Percentiles rank a stretch among this genome's conserved stretches.
phyloP scores from a whole-genome alignment of 2,113 vertebrate genomes.

The Pelecanoides urinatrix region DNA sequence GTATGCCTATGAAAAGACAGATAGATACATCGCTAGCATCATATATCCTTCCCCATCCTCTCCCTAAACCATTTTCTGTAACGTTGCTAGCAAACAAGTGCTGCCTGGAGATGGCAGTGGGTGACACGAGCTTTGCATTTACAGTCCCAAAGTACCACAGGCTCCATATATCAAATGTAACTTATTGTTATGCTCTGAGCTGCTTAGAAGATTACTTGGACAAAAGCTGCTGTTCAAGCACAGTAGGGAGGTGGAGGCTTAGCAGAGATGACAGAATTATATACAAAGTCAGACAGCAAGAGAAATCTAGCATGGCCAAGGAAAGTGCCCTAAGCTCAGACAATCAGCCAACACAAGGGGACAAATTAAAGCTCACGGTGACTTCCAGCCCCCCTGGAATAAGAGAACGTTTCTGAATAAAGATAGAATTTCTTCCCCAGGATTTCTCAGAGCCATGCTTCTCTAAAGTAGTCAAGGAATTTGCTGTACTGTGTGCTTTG shows the following conservation, averaged over 20 bases:
- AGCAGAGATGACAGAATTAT: background rate
- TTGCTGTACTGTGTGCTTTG: background rate
- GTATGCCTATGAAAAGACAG: background rate
- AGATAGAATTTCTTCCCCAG: background rate
- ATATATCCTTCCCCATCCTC: background rate
- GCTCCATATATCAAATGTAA: background rate
- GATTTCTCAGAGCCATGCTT: background rate
- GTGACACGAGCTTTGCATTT: background rate
- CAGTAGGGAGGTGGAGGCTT: background rate
- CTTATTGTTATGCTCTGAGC: background rate
- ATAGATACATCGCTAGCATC: background rate
- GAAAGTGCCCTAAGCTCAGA: background rate
- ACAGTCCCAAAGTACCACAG: background rate
- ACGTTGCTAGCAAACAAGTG: background rate
- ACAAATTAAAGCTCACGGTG: background rate
- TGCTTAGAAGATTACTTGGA: background rate
- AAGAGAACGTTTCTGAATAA: background rate
- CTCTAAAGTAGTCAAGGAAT: background rate
- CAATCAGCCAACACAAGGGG: background rate
- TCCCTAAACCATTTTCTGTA: background rate
- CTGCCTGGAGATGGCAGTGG: background rate
- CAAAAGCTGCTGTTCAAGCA: background rate
- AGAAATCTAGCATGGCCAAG: background rate
- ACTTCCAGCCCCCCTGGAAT: background rate
- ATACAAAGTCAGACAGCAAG: background rate